A percentile compares a stretch with the other conserved stretches of the same genome.
Conservation (phyloP, 2,113 vertebrate species). For the Alces alces region DNA sequence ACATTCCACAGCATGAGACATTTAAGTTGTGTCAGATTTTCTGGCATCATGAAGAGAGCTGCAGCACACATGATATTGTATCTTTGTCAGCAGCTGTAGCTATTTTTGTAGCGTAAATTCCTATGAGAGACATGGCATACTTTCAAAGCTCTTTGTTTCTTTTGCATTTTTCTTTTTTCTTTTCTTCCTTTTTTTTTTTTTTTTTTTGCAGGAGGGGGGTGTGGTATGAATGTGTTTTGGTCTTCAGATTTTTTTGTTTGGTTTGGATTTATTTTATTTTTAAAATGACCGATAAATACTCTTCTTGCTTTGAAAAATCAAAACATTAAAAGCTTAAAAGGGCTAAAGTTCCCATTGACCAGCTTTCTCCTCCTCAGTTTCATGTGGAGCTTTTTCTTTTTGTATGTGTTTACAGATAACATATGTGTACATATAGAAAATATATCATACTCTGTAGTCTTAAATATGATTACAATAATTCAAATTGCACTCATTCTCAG, state of each 20-base stretch:
- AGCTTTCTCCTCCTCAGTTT: background rate
- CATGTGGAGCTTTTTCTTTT: background rate
- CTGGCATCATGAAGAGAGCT: background rate
- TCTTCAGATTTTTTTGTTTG: background rate
- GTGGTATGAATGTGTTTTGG: background rate
- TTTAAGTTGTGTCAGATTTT: background rate
- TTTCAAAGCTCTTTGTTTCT: slow-evolving; percentile 14
- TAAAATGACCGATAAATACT: background rate
- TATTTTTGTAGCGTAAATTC: background rate
- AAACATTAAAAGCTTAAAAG: background rate
- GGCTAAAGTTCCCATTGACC: background rate
- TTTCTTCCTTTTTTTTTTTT: background rate
- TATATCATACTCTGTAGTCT: background rate
- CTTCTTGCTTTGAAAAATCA: slow-evolving; percentile 17
- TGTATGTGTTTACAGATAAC: background rate
- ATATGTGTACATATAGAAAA: background rate
- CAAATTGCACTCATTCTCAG: background rate
- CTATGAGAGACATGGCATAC: background rate
- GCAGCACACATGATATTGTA: accelerated
- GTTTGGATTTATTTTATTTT: background rate
- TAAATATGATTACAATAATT: background rate
- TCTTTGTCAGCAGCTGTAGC: background rate
- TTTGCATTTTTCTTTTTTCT: background rate
- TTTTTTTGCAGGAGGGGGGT: background rate
- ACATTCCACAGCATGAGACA: background rate